Evolutionary conservation across 2,888 invertebrate genomes (phyloP).

Genomic region (Frankliniella intonsa): DNA sequence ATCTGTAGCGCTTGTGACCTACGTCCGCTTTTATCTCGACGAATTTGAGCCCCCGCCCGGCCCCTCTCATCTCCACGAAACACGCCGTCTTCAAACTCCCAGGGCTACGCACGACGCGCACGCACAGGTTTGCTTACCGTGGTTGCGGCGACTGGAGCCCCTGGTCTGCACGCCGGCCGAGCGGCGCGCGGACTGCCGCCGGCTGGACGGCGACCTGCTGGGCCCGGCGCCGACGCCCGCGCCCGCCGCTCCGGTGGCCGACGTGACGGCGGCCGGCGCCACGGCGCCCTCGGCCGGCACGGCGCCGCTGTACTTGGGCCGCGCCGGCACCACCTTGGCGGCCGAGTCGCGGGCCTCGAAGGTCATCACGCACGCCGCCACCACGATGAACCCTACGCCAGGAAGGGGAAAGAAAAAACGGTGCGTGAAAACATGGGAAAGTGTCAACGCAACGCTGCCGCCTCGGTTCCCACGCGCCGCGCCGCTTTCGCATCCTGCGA

Average conservation of each 20-base stretch:
- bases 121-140: conserved; percentile 33
- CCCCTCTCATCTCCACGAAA: not conserved
- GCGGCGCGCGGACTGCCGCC: conserved; percentile 47
- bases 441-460: no score
- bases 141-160: conserved; percentile 37
- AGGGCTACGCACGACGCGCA: no score
- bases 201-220: conserved; percentile 40
- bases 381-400: conserved; percentile 79
- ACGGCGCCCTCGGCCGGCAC: conserved; percentile 36
- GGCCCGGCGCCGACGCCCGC: conserved; percentile 45
- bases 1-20: no score
- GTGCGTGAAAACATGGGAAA: no score
- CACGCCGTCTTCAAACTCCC: not conserved
- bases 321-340: conserved; percentile 82
- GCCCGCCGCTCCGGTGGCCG: conserved; percentile 48
- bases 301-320: conserved; percentile 48
- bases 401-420: no score
- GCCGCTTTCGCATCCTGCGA: no score
- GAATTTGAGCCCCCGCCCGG: no score
- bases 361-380: conserved; percentile 97
- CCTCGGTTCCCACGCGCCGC: no score
- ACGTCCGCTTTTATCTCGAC: no score
- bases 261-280: conserved; percentile 50
- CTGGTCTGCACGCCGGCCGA: conserved; percentile 47
- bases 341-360: conserved; percentile 94